Evolutionary conservation across 92 coral and sea anemone species (phyloP), one percentile per base, ranked within the genome.

Genomic region (Zoanthus sociatus): DNA sequence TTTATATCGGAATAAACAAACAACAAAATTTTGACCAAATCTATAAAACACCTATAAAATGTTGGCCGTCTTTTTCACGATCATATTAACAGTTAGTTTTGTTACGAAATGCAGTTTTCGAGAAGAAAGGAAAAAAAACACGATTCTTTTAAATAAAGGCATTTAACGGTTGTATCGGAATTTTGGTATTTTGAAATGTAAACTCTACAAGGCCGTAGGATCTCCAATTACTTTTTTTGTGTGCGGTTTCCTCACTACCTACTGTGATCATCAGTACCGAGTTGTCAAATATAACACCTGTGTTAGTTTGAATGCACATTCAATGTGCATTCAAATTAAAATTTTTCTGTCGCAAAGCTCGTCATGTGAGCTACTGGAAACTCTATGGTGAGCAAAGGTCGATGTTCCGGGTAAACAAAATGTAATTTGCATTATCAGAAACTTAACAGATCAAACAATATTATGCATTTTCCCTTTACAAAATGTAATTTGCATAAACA

Each of bases 31-130:
- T 70, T 70, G 46, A 70, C 74, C 42, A 70, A 70, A 70, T 70
- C 74, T 15, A 15, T 21, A 70, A 70, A 70, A 46, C 2, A 70
- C 9, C 74, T 70, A 31, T 70, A 70, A 70, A 70, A 70, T 70
- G 74, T 70, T 70, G 74, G 74, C 46, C 74, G 74, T 31, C 74
- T 70, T 70, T 70, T 70, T 70, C 74, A 70, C 44, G 30, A 70
- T 46, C 48, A 70, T 32, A 70, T 21, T 70, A 6, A 9, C 74
- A 70, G 74, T 70, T 70, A 70, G 74, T 70, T 70, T 70, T 70
- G 74, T 70, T 70, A 70, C 13, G 46, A 70, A 70, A 70, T 70
- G 74, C 46, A 70, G 14, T 70, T 70, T 6, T 9, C 8, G 46
- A 44, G 30, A 70, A 44, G 30, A 70, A 37, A 4, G 74, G 31